Evolutionary conservation across 1,140 invertebrate species (phyloP).

Genomic region (Eriosoma lanigerum): DNA sequence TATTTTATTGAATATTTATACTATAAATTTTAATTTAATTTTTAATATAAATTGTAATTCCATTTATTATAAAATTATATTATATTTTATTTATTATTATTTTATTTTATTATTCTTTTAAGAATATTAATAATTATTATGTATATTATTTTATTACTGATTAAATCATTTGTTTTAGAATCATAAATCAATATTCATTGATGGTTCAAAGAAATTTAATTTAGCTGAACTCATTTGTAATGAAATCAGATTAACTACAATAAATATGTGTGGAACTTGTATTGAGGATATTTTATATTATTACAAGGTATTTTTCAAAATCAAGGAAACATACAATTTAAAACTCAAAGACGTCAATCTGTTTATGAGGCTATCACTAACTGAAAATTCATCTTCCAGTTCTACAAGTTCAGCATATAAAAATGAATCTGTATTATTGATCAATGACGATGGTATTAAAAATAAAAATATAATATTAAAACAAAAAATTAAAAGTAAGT

Average conservation of each 20-base stretch:
- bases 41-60: too few relatives aligned
- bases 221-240: constrained; percentile 35
- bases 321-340: not conserved
- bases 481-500: too few relatives aligned
- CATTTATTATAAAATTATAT: too few relatives aligned
- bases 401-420: not conserved
- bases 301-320: not conserved
- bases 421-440: not conserved
- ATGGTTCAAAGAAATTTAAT: constrained; percentile 12
- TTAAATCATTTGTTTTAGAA: constrained; percentile 7
- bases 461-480: too few relatives aligned
- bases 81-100: too few relatives aligned
- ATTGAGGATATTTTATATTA: constrained; percentile 20
- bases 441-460: not conserved
- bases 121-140: too few relatives aligned
- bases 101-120: not conserved
- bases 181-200: constrained; percentile 5
- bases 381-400: not conserved
- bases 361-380: not conserved
- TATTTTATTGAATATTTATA: too few relatives aligned
- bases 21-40: too few relatives aligned
- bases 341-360: not conserved
- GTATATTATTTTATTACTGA: not conserved
- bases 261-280: not conserved
- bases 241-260: constrained; percentile 10